Evolutionary conservation across 2,888 invertebrate genomes (phyloP), one percentile per base, ranked within the genome.

Genomic region (Neria commutata): DNA sequence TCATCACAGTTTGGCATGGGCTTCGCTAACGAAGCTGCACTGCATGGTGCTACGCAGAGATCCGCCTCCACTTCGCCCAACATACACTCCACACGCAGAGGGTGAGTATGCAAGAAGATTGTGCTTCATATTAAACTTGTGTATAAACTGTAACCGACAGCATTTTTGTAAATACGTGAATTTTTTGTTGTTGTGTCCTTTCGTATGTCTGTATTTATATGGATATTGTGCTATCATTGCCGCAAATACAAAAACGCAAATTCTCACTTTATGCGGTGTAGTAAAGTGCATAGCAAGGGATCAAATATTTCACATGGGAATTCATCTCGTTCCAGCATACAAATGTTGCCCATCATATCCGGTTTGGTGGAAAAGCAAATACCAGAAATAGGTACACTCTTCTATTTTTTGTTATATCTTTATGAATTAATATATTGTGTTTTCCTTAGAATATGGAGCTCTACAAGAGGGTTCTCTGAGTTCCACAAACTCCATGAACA

Each of bases 381-480:
- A 26, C 76, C 81, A 0, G 80, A 80, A 67, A 80, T 82, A 58
- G 81, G 81, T 81, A 65, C 63, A 66, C 61, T 2, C 29, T 11
- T 29, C 29, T 29, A 8, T 11, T 29, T 29, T 8, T 29, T 29
- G 29, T 11, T 37, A 14, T n/a, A n/a, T 37, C n/a, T 4, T 37
- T 37, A 11, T 29, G 11, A 29, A 29, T 29, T 29, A 8, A 5
- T 29, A 11, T 29, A 5, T 29, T 29, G n/a, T 29, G 29, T 29
- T 5, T 29, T 8, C 5, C 5, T 29, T 14, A 90, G 91, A 90
- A 76, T 91, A 91, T 70, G 91, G 91, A 1, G 88, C 91, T 0
- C 78, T 91, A 50, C 87, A 88, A 61, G 91, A 91, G 64, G 91
- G 91, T 0, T 91, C 91, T 0, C 87, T 91, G 71, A 87, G 87